These are phyloP conservation scores for Odontomachus brunneus DNA, from an alignment of 1,140 invertebrate genomes.

Conservation along the genomic window DNA sequence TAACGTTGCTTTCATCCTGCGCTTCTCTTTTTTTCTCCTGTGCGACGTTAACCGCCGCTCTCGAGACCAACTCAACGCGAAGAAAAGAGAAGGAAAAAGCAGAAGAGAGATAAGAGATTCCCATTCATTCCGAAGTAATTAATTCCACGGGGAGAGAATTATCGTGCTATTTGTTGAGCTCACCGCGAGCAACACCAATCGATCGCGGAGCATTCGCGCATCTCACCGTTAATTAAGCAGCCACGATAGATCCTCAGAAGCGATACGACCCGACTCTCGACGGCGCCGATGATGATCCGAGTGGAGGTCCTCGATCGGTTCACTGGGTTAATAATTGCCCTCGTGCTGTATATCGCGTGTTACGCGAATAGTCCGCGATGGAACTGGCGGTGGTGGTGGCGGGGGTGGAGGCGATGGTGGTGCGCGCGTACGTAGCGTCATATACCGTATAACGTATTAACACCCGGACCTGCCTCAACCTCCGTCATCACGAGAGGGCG, in stretches of 20 bases:
- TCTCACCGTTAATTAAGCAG: constrained; percentile 44
- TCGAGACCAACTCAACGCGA: too few relatives aligned
- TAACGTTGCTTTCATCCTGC: too few relatives aligned
- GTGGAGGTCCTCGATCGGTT: constrained; percentile 33
- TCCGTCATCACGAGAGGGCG: constrained; percentile 78
- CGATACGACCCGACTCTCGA: constrained; percentile 31
- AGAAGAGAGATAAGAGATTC: too few relatives aligned
- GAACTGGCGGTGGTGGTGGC: neutral
- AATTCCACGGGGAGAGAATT: neutral
- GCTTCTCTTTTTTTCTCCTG: too few relatives aligned
- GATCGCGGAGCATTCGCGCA: neutral
- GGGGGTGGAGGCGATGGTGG: neutral
- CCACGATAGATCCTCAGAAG: constrained; percentile 38
- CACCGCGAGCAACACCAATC: neutral
- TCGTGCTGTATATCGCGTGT: constrained; percentile 39
- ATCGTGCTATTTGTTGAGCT: neutral
- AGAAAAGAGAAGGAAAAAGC: too few relatives aligned
- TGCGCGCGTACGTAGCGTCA: constrained; percentile 34
- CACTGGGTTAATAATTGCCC: constrained; percentile 55
- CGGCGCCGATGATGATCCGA: constrained; percentile 28
- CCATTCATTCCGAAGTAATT: too few relatives aligned
- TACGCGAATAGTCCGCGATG: constrained; percentile 21
- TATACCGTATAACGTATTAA: constrained; percentile 55
- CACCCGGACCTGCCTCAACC: constrained; percentile 81
- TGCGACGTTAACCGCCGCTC: too few relatives aligned